Evolutionary conservation across 2,888 invertebrate genomes (phyloP).

Genomic region (Schrankia costaestrigalis): DNA sequence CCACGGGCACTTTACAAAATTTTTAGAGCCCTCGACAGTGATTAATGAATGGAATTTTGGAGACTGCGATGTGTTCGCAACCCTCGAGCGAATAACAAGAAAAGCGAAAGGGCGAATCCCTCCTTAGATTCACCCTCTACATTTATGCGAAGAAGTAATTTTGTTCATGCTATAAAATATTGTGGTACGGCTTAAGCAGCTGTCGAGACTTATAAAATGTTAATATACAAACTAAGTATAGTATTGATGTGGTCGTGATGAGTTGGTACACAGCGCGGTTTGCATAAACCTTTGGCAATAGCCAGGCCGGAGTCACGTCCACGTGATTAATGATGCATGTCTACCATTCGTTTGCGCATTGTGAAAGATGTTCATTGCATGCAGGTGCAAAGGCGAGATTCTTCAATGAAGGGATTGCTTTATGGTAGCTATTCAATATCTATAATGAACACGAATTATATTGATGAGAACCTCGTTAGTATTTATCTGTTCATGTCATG

Average conservation of each 20-base stretch:
- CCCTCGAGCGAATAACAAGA: conserved; percentile 52
- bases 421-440: not conserved
- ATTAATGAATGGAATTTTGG: conserved; percentile 75
- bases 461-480: too few relatives aligned
- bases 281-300: conserved; percentile 63
- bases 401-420: conserved; percentile 21
- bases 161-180: conserved; percentile 60
- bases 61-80: conserved; percentile 53
- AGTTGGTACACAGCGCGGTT: conserved; percentile 53
- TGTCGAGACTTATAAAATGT: conserved; percentile 43
- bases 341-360: conserved; percentile 43
- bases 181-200: conserved; percentile 57
- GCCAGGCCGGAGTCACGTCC: conserved; percentile 48
- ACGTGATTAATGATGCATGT: conserved; percentile 57
- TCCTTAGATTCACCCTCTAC: conserved; percentile 44
- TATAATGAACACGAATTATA: too few relatives aligned
- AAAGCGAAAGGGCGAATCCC: conserved; percentile 58
- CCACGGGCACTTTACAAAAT: conserved; percentile 68
- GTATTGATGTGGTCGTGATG: conserved; percentile 64
- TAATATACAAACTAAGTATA: conserved; percentile 38
- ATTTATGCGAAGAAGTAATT: conserved; percentile 53
- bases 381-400: conserved; percentile 31
- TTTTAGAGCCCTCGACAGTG: conserved; percentile 76
- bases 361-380: conserved; percentile 46
- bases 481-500: too few relatives aligned